Percentiles rank a stretch among this genome's conserved stretches.
phyloP scores from a whole-genome alignment of 2,888 invertebrate species.

The Chalcosyrphus nemorum region DNA sequence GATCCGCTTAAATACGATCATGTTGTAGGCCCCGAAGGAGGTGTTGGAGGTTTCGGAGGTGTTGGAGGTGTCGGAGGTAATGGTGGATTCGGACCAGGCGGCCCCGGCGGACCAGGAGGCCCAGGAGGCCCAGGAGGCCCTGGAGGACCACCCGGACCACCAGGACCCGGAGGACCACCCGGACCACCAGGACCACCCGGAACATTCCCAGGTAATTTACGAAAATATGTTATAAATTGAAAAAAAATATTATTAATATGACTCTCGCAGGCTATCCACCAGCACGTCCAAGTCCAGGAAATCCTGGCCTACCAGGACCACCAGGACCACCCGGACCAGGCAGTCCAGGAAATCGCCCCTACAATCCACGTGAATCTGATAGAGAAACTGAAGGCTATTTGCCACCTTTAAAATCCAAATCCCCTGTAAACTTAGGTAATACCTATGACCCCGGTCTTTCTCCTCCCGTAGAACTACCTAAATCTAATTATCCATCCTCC shows the following conservation, averaged over 20 bases:
- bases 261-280: slow-evolving; percentile 81
- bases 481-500: slow-evolving; percentile 74
- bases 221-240: background rate
- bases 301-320: slow-evolving; percentile 77
- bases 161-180: slow-evolving; percentile 77
- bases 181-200: slow-evolving; percentile 76
- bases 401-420: slow-evolving; percentile 75
- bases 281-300: slow-evolving; percentile 76
- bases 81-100: slow-evolving; percentile 78
- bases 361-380: slow-evolving; percentile 78
- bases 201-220: slow-evolving; percentile 62
- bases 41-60: slow-evolving; percentile 77
- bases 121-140: slow-evolving; percentile 77
- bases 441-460: slow-evolving; percentile 69
- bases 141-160: slow-evolving; percentile 76
- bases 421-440: slow-evolving; percentile 68
- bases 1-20: slow-evolving; percentile 79
- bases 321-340: slow-evolving; percentile 79
- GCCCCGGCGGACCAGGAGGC: slow-evolving; percentile 79
- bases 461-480: slow-evolving; percentile 74
- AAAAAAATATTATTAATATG: background rate
- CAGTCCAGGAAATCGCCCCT: slow-evolving; percentile 61
- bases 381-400: slow-evolving; percentile 79
- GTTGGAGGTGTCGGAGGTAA: slow-evolving; percentile 74
- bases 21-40: slow-evolving; percentile 79